phyloP scores from a whole-genome alignment of 2,797 vertebrate species.

The Synaphobranchus kaupii region DNA sequence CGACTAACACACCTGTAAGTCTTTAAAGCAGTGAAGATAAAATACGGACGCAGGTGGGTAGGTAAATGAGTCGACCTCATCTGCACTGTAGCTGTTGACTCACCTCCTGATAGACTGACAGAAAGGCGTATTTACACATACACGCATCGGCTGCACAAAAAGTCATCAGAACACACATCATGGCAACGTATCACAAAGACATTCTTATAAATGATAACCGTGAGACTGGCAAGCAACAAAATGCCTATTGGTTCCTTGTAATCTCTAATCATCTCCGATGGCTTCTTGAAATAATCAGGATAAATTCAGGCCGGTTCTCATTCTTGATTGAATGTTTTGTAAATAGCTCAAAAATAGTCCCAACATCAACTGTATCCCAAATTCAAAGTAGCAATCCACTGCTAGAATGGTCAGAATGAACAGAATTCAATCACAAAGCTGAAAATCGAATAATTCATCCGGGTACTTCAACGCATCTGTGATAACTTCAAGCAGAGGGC shows the following conservation, averaged over 20 bases:
- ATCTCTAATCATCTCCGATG: not conserved
- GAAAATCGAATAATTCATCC: not conserved
- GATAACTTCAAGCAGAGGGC: not conserved
- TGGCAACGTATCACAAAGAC: not conserved
- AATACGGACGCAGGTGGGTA: not conserved
- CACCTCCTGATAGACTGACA: not conserved
- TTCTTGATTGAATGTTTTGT: not conserved
- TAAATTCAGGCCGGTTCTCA: not conserved
- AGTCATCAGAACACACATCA: not conserved
- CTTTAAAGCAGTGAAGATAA: not conserved
- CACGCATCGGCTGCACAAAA: not conserved
- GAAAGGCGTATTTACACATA: not conserved
- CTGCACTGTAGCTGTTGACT: not conserved
- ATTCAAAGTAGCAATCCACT: not conserved
- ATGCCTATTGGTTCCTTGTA: not conserved
- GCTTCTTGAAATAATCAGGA: not conserved
- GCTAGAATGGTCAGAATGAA: not conserved
- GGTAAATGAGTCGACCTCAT: not conserved
- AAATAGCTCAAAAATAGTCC: not conserved
- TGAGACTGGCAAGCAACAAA: not conserved
- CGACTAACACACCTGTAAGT: slow-evolving; percentile 9
- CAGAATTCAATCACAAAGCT: not conserved
- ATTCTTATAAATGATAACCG: not conserved
- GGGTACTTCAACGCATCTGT: not conserved
- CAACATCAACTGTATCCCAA: not conserved